phyloP scores from a whole-genome alignment of 2,888 invertebrate genomes.

The Bombyx huttoni region DNA sequence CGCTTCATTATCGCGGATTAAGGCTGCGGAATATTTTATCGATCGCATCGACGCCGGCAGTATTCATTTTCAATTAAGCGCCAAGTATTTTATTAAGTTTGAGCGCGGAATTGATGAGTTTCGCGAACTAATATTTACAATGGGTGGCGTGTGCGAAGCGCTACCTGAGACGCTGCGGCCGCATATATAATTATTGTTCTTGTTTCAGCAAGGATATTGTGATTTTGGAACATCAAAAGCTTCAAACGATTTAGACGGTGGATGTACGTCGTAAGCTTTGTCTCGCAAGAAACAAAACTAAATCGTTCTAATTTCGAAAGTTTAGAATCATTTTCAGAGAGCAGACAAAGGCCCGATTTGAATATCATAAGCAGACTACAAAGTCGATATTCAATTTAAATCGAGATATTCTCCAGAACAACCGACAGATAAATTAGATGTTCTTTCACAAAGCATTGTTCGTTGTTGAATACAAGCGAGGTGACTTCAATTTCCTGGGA shows the following conservation, averaged over 20 bases:
- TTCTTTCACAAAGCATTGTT: conserved; percentile 69
- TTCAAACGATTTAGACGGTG: not conserved
- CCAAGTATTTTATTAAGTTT: conserved; percentile 73
- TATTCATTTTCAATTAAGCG: conserved; percentile 73
- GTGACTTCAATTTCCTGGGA: conserved; percentile 70
- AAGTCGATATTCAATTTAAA: conserved; percentile 68
- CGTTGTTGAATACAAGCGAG: conserved; percentile 39
- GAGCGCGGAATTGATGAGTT: conserved; percentile 70
- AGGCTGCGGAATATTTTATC: conserved; percentile 70
- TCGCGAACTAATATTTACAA: conserved; percentile 72
- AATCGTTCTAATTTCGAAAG: not conserved
- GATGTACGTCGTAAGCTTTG: not conserved
- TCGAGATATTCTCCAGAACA: conserved; percentile 42
- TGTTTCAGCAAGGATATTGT: not conserved
- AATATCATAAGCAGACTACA: conserved; percentile 1
- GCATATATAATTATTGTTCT: not conserved
- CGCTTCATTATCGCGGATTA: conserved; percentile 72
- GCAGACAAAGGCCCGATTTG: not conserved
- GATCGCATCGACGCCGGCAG: conserved; percentile 58
- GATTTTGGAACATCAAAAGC: not conserved
- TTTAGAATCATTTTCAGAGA: not conserved
- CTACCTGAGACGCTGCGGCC: conserved; percentile 3
- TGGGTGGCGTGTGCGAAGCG: conserved; percentile 38
- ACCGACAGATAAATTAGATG: conserved; percentile 64
- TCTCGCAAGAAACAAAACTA: not conserved